These are phyloP conservation scores for Osmerus mordax DNA, from an alignment of 2,113 vertebrate genomes.

Conservation along the genomic window DNA sequence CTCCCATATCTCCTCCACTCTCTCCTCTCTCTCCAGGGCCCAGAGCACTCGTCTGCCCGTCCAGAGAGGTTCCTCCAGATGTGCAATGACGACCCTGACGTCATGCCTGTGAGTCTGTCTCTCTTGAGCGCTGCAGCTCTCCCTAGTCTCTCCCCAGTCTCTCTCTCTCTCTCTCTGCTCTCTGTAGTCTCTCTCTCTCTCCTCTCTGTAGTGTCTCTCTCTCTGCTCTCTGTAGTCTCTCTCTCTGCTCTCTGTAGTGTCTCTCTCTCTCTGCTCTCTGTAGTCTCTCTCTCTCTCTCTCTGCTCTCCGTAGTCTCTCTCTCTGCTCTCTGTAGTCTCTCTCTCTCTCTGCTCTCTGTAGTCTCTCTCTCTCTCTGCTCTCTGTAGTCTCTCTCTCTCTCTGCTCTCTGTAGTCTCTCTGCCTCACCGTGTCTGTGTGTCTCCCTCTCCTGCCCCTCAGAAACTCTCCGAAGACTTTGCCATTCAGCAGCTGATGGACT, in stretches of 20 bases:
- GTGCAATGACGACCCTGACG: constrained; percentile 95
- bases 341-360: no score
- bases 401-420: neutral
- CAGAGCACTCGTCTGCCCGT: constrained; percentile 93
- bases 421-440: neutral
- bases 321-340: no score
- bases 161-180: neutral
- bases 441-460: constrained; percentile 55
- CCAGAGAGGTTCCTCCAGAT: constrained; percentile 96
- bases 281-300: neutral
- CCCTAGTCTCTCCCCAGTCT: neutral
- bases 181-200: neutral
- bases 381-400: neutral
- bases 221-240: neutral
- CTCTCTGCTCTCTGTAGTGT: no score
- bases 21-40: constrained; percentile 76
- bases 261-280: no score
- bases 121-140: neutral
- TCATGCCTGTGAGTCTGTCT: constrained; percentile 82
- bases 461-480: constrained; percentile 81
- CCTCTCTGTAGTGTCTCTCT: neutral
- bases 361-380: no score
- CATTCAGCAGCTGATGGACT: constrained; percentile 89
- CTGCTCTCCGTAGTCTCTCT: neutral
- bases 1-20: neutral